Base-by-base conservation (phyloP, 1,140 invertebrate species). In the Trichomalopsis sarcophagae region DNA sequence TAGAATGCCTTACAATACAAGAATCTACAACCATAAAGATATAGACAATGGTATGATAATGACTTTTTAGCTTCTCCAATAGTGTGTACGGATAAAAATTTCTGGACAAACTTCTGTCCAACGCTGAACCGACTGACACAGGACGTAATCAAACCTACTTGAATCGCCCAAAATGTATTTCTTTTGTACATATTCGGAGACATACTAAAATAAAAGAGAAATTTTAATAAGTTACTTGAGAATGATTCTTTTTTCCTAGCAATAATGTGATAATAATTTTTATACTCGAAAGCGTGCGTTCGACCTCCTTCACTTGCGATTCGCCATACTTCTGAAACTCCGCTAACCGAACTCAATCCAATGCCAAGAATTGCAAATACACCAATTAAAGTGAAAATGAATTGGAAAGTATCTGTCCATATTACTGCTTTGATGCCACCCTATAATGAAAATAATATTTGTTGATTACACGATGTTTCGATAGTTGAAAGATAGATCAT, bases 401-500 rank as follows among this genome's bases (percentile, higher is more conserved):
- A 94, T 88, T 97, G 96, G 47, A 97, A 92, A 2, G 96, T 95
- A 85, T 97, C 96, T 9, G 96, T 95, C 94, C 95, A 95, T 77
- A 97, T 94, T 36, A 97, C 96, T 9, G 96, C 96, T 91, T 96
- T 95, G 80, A 97, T 91, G 2, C 96, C 96, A 76, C 96, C 96
- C 95, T 95, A 82, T 76, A 84, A 40, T 55, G 33, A 71, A 73
- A 11, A 30, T 62, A 69, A 50, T 40, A 44, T 79, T 68, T 40
- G 2, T 62, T 0, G 3, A 33, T 30, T 7, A 10, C 7, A 44
- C 17, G 9, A 33, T 71, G 23, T 69, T 27, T 30, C 23, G 14
- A 74, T 27, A 9, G 2, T 74, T 21, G 6, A 74, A 40, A 2
- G 4, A 74, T 74, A 7, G 36, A 14, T 6, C 27, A 36, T 36